These are phyloP conservation scores for Pao palembangensis DNA, from an alignment of 2,113 vertebrate genomes.

Conservation along the genomic window DNA sequence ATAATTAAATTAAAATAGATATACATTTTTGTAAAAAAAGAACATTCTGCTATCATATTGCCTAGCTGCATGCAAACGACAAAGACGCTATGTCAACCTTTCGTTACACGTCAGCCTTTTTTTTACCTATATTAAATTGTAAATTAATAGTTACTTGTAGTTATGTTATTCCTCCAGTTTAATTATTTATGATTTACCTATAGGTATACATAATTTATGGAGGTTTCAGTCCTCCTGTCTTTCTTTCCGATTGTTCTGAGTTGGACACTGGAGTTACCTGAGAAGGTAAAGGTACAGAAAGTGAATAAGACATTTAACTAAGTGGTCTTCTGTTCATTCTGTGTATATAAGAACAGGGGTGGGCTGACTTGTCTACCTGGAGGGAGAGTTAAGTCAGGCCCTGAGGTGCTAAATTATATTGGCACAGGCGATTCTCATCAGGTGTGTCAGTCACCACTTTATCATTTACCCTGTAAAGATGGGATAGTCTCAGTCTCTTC, in stretches of 20 bases:
- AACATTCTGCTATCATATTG: not conserved
- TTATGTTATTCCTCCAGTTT: slow-evolving; percentile 1
- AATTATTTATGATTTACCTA: slow-evolving; percentile 45
- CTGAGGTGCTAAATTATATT: slow-evolving; percentile 21
- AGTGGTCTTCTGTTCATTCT: not conserved
- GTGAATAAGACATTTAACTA: slow-evolving; percentile 7
- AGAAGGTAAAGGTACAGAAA: slow-evolving; percentile 25
- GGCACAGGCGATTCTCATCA: slow-evolving; percentile 30
- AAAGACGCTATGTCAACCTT: too few relatives aligned
- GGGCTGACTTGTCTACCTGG: not conserved
- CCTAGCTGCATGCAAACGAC: not conserved
- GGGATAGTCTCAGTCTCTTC: slow-evolving; percentile 12
- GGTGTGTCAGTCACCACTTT: slow-evolving; percentile 33
- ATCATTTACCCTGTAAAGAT: slow-evolving; percentile 34
- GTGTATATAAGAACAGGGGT: not conserved
- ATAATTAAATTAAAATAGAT: slow-evolving; percentile 1
- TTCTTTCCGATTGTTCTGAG: slow-evolving; percentile 10
- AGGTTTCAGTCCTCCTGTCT: slow-evolving; percentile 36
- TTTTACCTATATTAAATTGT: too few relatives aligned
- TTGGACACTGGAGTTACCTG: slow-evolving; percentile 44
- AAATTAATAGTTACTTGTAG: too few relatives aligned
- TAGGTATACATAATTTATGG: slow-evolving; percentile 58
- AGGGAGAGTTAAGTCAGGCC: not conserved
- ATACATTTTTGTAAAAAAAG: not conserved
- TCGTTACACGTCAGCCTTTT: too few relatives aligned